Conservation (phyloP, 1,140 invertebrate species). For the Drosophila bocqueti region DNA sequence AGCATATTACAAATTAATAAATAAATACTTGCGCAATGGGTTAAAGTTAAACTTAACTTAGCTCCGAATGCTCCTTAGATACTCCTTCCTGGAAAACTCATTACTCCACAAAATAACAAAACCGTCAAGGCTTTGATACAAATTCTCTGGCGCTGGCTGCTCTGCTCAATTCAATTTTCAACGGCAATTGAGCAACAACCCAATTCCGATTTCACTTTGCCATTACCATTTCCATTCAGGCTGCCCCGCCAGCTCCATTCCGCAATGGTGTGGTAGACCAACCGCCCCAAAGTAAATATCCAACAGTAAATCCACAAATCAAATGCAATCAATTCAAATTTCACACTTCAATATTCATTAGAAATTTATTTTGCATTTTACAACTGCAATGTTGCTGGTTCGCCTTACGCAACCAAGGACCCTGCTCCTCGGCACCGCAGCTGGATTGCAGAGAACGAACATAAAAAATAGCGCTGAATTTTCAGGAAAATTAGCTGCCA, state of each 20-base stretch:
- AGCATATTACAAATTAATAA: neutral
- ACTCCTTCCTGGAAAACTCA: neutral
- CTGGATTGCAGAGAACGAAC: slow-evolving; percentile 27
- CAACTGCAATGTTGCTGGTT: slow-evolving; percentile 54
- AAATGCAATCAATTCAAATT: slow-evolving; percentile 83
- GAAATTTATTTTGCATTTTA: slow-evolving; percentile 82
- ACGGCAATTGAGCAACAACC: slow-evolving; percentile 28
- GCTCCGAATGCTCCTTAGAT: neutral
- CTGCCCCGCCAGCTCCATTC: slow-evolving; percentile 12
- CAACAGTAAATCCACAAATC: slow-evolving; percentile 77
- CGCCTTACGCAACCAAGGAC: slow-evolving; percentile 40
- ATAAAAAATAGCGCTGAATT: slow-evolving; percentile 72
- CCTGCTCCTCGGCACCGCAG: slow-evolving; percentile 31
- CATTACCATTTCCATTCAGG: slow-evolving; percentile 38
- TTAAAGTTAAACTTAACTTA: neutral
- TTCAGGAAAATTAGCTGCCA: slow-evolving; percentile 82
- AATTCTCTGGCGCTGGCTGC: neutral
- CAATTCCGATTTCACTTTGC: slow-evolving; percentile 27
- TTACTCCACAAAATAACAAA: neutral
- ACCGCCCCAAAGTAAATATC: slow-evolving; percentile 68
- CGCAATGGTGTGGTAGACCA: slow-evolving; percentile 7
- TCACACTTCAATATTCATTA: slow-evolving; percentile 84
- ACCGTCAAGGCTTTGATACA: neutral
- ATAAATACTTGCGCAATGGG: neutral
- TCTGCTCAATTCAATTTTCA: slow-evolving; percentile 27